phyloP scores from a whole-genome alignment of 2,797 vertebrate genomes.

The Apodemus agrarius region DNA sequence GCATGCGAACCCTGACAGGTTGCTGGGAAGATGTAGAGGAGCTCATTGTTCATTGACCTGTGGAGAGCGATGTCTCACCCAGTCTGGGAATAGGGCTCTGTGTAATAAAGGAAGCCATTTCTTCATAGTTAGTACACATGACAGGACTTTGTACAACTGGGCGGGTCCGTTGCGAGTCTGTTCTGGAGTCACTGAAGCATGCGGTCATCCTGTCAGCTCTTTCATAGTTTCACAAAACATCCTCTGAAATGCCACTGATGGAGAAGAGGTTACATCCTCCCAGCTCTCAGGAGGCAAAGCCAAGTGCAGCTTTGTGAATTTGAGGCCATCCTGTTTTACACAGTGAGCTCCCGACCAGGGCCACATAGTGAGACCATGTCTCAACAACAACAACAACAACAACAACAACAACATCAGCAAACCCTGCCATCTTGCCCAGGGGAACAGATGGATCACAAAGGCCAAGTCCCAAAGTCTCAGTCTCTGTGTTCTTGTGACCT shows the following conservation, averaged over 20 bases:
- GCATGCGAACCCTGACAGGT: neutral
- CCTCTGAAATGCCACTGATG: neutral
- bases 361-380: neutral
- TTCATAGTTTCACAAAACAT: neutral
- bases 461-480: no score
- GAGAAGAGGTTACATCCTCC: neutral
- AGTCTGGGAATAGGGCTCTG: neutral
- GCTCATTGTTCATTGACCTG: neutral
- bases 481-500: neutral
- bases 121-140: neutral
- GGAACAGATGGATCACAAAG: neutral
- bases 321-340: no score
- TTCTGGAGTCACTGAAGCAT: neutral
- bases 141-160: neutral
- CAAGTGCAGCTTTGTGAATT: neutral
- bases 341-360: neutral
- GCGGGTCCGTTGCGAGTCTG: neutral
- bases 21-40: neutral
- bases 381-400: no score
- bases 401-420: no score
- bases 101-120: neutral
- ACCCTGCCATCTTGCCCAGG: rapidly evolving
- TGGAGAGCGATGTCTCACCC: neutral
- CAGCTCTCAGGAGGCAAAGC: neutral
- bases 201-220: neutral